These are phyloP conservation scores for Selenia dentaria DNA, from an alignment of 2,888 invertebrate species.

Conservation along the genomic window DNA sequence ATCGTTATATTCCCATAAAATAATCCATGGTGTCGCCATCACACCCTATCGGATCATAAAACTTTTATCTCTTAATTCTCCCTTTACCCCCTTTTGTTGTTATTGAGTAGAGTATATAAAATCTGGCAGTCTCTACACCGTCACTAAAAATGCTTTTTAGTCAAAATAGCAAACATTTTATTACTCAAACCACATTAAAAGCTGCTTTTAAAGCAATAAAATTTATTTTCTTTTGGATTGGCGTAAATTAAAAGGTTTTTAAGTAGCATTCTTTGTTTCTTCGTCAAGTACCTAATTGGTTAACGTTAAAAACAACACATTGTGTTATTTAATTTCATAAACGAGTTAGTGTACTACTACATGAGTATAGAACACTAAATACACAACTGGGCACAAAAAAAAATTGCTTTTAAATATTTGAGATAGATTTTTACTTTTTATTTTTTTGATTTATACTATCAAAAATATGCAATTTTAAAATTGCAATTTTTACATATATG, in stretches of 20 bases:
- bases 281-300: too few species aligned
- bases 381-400: too few species aligned
- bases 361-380: too few species aligned
- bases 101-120: constrained; percentile 7
- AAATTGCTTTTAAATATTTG: too few species aligned
- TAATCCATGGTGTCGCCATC: constrained; percentile 45
- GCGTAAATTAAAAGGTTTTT: constrained; percentile 15
- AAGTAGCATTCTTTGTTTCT: constrained; percentile 8
- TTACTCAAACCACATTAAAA: constrained; percentile 28
- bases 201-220: constrained; percentile 11
- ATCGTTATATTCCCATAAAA: constrained; percentile 59
- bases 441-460: too few species aligned
- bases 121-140: constrained; percentile 19
- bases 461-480: too few species aligned
- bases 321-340: too few species aligned
- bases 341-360: too few species aligned
- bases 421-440: too few species aligned
- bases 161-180: constrained; percentile 30
- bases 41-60: constrained; percentile 69
- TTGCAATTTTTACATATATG: too few species aligned
- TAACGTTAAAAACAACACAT: too few species aligned
- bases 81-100: constrained; percentile 48
- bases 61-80: constrained; percentile 75
- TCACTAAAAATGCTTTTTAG: constrained; percentile 25
- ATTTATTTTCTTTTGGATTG: too few species aligned